Evolutionary conservation across 92 coral and sea anemone genomes (phyloP).

Genomic region (Phenganax marumi): DNA sequence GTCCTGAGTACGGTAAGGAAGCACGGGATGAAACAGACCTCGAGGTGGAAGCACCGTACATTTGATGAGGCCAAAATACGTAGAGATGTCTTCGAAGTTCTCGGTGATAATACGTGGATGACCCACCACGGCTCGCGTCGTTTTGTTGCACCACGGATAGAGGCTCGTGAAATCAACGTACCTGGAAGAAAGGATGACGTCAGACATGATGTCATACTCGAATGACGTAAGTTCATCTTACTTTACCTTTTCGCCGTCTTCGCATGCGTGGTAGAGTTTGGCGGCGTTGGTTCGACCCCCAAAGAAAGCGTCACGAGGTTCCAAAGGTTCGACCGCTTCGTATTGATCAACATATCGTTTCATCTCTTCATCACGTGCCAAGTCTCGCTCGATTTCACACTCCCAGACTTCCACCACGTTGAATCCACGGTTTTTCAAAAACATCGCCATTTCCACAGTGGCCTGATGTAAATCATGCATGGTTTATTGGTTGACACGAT

Average conservation of each 20-base stretch:
- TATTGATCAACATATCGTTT: conserved; percentile 8
- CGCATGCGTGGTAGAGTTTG: conserved; percentile 5
- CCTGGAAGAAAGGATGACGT: neutral
- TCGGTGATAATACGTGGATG: conserved; percentile 28
- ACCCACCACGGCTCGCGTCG: conserved; percentile 26
- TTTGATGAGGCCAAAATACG: conserved; percentile 22
- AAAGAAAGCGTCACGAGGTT: conserved; percentile 29
- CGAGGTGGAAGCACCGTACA: conserved; percentile 27
- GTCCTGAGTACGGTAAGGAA: conserved; percentile 23
- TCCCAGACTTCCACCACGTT: neutral
- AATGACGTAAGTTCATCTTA: neutral
- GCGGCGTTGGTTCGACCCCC: neutral
- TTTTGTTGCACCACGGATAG: neutral
- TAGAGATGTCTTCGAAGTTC: conserved; percentile 23
- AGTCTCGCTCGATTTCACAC: neutral
- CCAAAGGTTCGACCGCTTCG: conserved; percentile 30
- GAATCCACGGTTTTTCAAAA: too few species aligned
- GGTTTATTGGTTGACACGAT: too few species aligned
- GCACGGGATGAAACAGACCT: conserved; percentile 30
- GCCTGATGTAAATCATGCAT: too few species aligned
- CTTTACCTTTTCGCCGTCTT: conserved; percentile 13
- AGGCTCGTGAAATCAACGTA: neutral
- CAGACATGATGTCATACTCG: neutral
- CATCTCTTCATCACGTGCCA: neutral
- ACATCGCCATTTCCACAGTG: too few species aligned